Percentiles rank a stretch among this genome's conserved stretches.
Conservation (phyloP, 92 coral and sea anemone genomes). For the Paramuricea clavata region DNA sequence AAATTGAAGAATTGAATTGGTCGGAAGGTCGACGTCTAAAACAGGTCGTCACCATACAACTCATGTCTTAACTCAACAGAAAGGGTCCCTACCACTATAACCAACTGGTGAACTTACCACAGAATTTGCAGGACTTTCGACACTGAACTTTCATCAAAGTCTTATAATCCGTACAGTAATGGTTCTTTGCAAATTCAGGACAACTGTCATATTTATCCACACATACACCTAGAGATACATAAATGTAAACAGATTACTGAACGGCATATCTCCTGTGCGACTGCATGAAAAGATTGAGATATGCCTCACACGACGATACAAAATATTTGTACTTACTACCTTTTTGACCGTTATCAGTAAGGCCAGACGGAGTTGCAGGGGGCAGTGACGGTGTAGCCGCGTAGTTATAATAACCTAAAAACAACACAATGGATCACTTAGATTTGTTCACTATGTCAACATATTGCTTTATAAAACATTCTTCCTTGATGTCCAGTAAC, state of each 20-base stretch:
- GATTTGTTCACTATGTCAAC: too few species aligned
- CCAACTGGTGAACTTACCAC: conserved; percentile 68
- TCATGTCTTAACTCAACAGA: too few species aligned
- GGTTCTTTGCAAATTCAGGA: conserved; percentile 92
- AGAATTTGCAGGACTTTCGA: conserved; percentile 90
- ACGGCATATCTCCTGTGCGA: neutral
- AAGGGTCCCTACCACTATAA: too few species aligned
- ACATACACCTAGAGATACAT: conserved; percentile 72
- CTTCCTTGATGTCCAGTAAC: neutral
- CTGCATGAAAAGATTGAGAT: too few species aligned
- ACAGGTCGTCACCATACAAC: too few species aligned
- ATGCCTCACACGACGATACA: neutral
- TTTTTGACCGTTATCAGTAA: conserved; percentile 4
- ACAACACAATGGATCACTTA: neutral
- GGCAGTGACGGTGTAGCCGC: conserved; percentile 12
- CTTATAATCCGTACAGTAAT: conserved; percentile 81
- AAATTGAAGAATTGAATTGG: too few species aligned
- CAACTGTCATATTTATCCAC: conserved; percentile 90
- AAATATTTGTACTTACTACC: neutral
- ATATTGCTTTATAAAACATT: neutral
- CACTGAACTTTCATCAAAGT: conserved; percentile 89
- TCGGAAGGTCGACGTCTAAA: too few species aligned
- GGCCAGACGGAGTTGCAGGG: neutral
- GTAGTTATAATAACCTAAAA: conserved; percentile 41
- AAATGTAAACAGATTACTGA: neutral